Base-by-base conservation (phyloP, 2,797 vertebrate genomes). In the Champsocephalus esox region DNA sequence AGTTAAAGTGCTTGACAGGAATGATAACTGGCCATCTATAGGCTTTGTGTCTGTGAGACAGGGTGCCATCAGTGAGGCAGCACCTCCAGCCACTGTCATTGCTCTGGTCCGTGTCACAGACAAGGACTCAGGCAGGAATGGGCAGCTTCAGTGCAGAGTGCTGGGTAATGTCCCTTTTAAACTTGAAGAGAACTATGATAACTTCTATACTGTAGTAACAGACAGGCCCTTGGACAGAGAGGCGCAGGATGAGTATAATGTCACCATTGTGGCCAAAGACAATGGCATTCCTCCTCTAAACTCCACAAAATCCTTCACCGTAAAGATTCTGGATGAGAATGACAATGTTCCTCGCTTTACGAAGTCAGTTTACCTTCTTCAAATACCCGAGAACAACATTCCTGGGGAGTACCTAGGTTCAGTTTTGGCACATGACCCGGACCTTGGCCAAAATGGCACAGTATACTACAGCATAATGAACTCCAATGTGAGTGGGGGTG, bases 381-480 rank as follows among this genome's bases (percentile, higher is more conserved):
- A 99, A 89, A 97, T 99, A 57, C 96, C 97, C 0, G 98, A 99
- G 88, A 99, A 99, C 89, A 99, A 99, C 84, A 99, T 99, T 81
- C 98, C 98, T 0, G 98, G 98, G 4, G 98, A 99, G 82, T 99
- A 98, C 77, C 90, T 99, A 43, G 98, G 98, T 28, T 99, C 98
- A 0, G 98, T 99, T 73, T 89, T 99, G 70, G 98, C 98, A 63
- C 97, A 98, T 70, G 98, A 99, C 68, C 97, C 97, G 0, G 98
- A 99, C 70, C 93, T 99, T 48, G 98, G 98, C 16, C 97, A 98
- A 83, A 99, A 99, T 48, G 98, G 98, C 70, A 99, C 97, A 0
- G 98, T 99, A 19, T 99, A 98, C 65, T 99, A 99, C 65, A 98
- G 97, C 74, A 98, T 99, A 65, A 64, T 99, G 61, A 97, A 97